Evolutionary conservation across 1,140 invertebrate species (phyloP), one percentile per base, ranked within the genome.

Genomic region (Eumaeus atala): DNA sequence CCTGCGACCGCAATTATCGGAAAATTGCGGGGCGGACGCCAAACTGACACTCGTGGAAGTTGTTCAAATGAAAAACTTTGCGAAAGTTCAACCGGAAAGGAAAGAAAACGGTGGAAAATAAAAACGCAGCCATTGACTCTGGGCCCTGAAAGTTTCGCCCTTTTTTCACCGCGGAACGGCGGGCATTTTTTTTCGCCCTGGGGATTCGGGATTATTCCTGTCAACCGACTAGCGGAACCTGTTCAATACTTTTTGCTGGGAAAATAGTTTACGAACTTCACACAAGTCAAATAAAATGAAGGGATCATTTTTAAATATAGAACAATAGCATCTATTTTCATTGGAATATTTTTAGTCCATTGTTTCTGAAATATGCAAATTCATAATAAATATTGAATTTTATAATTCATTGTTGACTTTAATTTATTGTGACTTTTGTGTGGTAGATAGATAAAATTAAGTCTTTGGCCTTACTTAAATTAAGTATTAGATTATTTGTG

Each of bases 81-180:
- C 62, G 63, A 78, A 82, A 86, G 77, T 84, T 86, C 77, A 82
- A 83, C 73, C 83, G 80, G 83, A 82, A 83, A 80, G 72, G 70
- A 71, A 79, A 84, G 79, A 81, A 81, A 85, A 79, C 66, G 74
- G 62, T 70, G 70, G 83, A 86, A 83, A 82, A 84, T 84, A 84
- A 50, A 86, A 83, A 28, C 21, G 21, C 21, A 79, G 78, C 79
- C 77, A 81, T 84, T 81, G 83, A 84, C 80, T 69, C 77, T 73
- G 78, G 74, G 70, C 61, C 68, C 70, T 71, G 75, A 84, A 82
- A 59, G 84, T 83, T 71, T 56, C 69, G 70, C 67, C 64, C 72
- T 73, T 84, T 78, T 74, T 72, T 77, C 62, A 61, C 69, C 72
- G 63, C 70, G 67, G 68, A 75, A 73, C 75, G 67, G 72, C 61